phyloP scores from a whole-genome alignment of 2,888 invertebrate species.

The Drosophila nr. medialis region DNA sequence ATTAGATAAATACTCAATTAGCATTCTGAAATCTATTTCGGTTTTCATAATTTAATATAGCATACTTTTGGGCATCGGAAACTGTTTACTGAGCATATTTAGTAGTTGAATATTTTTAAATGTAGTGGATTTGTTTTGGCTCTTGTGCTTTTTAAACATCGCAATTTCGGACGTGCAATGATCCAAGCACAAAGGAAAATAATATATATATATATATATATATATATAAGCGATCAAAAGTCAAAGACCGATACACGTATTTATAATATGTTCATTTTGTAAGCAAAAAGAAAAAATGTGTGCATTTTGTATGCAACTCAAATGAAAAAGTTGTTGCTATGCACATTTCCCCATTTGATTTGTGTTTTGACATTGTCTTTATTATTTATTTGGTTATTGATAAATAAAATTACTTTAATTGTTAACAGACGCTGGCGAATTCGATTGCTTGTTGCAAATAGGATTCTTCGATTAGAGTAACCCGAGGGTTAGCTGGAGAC shows the following conservation, averaged over 20 bases:
- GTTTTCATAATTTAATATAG: not conserved
- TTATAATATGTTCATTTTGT: constrained; percentile 43
- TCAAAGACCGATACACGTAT: constrained; percentile 66
- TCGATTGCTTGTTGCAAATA: constrained; percentile 23
- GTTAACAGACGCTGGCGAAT: constrained; percentile 32
- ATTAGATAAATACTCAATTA: not conserved
- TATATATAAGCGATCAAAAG: constrained; percentile 30
- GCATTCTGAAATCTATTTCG: not conserved
- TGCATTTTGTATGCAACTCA: not conserved
- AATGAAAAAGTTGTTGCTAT: constrained; percentile 5
- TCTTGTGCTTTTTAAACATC: constrained; percentile 18
- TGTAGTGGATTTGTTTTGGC: constrained; percentile 19
- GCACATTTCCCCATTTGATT: not conserved
- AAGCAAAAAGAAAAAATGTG: constrained; percentile 40
- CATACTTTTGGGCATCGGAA: constrained; percentile 4
- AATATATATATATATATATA: constrained; percentile 14
- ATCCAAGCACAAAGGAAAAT: constrained; percentile 42
- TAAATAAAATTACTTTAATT: constrained; percentile 9
- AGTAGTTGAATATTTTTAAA: constrained; percentile 1
- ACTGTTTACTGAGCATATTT: constrained; percentile 16
- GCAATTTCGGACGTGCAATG: constrained; percentile 27
- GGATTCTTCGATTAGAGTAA: constrained; percentile 18
- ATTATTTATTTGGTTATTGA: constrained; percentile 1
- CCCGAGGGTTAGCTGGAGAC: constrained; percentile 28
- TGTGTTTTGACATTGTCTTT: not conserved